phyloP scores from a whole-genome alignment of 1,140 invertebrate species.

The Tribolium madens region DNA sequence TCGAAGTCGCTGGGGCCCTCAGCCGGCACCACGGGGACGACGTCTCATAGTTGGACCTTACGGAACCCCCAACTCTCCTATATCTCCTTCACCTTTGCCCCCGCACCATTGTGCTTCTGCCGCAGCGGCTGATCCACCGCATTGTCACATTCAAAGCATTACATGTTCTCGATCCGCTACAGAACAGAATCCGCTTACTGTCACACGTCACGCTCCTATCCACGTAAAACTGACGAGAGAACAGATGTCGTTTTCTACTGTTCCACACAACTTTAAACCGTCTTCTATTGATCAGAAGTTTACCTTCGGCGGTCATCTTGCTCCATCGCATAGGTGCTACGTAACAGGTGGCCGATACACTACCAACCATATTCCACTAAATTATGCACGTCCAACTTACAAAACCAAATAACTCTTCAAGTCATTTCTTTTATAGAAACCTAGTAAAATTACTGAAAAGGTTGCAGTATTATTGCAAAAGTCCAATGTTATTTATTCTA shows the following conservation, averaged over 20 bases:
- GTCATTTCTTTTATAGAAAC: not conserved
- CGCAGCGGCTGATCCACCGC: slow-evolving; percentile 41
- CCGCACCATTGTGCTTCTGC: not conserved
- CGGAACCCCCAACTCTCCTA: not conserved
- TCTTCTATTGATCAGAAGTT: slow-evolving; percentile 4
- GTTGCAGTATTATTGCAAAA: no score
- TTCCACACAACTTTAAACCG: not conserved
- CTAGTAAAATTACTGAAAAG: not conserved
- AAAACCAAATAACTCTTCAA: not conserved
- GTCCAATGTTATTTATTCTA: no score
- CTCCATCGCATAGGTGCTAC: not conserved
- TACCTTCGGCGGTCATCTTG: not conserved
- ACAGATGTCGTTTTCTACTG: slow-evolving; percentile 25
- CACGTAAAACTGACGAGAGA: slow-evolving; percentile 41
- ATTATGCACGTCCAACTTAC: slow-evolving; percentile 15
- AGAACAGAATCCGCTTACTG: slow-evolving; percentile 43
- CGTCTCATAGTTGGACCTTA: slow-evolving; percentile 11
- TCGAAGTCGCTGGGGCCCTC: slow-evolving; percentile 34
- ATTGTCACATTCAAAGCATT: slow-evolving; percentile 43
- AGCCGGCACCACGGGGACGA: slow-evolving; percentile 19
- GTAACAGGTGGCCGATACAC: slow-evolving; percentile 43
- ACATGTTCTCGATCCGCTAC: slow-evolving; percentile 39
- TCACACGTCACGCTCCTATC: slow-evolving; percentile 39
- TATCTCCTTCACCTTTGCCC: not conserved
- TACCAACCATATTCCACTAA: slow-evolving; percentile 31